phyloP scores from a whole-genome alignment of 2,888 invertebrate species.

The Netelia virgata region DNA sequence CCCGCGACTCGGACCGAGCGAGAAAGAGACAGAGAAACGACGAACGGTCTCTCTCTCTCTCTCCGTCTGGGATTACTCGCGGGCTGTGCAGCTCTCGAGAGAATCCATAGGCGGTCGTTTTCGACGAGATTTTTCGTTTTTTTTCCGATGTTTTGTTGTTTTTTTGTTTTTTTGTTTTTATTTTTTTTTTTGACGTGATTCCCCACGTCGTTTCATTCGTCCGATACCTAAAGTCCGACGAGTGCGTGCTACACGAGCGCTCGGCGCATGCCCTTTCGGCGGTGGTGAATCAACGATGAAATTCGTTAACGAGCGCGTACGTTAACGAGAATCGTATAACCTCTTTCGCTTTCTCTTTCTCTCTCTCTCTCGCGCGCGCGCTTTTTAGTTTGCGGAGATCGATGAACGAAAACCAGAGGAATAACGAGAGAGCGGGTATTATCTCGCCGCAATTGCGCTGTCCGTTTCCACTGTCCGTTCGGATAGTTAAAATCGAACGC shows the following conservation, averaged over 20 bases:
- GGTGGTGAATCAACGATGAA: constrained; percentile 39
- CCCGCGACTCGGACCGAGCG: constrained; percentile 8
- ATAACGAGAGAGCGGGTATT: constrained; percentile 1
- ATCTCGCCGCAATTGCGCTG: constrained; percentile 18
- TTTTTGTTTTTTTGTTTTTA: constrained; percentile 18
- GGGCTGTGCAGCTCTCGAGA: constrained; percentile 11
- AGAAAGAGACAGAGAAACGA: neutral
- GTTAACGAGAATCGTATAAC: constrained; percentile 45
- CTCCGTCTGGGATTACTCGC: constrained; percentile 10
- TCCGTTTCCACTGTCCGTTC: constrained; percentile 11
- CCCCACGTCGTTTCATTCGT: constrained; percentile 33
- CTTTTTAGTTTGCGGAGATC: neutral
- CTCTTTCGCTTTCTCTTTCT: too few relatives aligned
- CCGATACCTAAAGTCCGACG: constrained; percentile 16
- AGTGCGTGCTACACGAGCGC: neutral
- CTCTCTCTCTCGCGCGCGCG: constrained; percentile 8
- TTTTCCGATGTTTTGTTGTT: too few relatives aligned
- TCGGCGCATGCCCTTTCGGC: neutral
- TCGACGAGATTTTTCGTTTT: constrained; percentile 45
- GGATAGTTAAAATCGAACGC: neutral
- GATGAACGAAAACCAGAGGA: constrained; percentile 32
- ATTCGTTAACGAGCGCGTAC: constrained; percentile 24
- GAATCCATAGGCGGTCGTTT: constrained; percentile 43
- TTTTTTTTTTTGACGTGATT: neutral
- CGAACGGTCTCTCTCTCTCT: constrained; percentile 53